Evolutionary conservation across 2,888 invertebrate genomes (phyloP), one percentile per base, ranked within the genome.

Genomic region (Bugula neritina): DNA sequence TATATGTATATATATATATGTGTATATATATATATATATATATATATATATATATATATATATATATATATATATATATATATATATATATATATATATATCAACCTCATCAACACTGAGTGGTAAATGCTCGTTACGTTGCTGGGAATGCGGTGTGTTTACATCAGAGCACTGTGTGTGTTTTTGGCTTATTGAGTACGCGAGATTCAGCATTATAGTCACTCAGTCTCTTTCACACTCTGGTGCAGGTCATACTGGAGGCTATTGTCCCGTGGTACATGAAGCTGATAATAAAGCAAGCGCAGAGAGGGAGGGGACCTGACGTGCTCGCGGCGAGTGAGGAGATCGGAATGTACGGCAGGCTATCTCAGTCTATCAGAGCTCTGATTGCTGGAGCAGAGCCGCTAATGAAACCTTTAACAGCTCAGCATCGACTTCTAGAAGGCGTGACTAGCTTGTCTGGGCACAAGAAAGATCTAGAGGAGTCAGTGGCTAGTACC

Each of bases 381-480:
- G 97, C 98, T 0, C 88, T 99, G 74, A 92, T 99, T 27, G 94
- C 94, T 81, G 96, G 97, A 84, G 94, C 95, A 79, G 99, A 99
- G 85, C 92, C 94, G 34, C 86, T 99, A 55, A 93, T 96, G 10
- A 95, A 97, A 94, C 94, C 87, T 70, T 72, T 54, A 31, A 35
- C 69, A 34, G 21, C 70, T 5, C 58, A 58, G 58, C 70, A 70
- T 29, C 35, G 70, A 2, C 17, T 23, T 3, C 31, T 70, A 25
- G 70, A 70, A 29, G 70, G 35, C 3, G 70, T 54, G 10, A 70
- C 52, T 13, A 70, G 70, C 25, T 17, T 54, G 5, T 43, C 52
- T 35, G 70, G 52, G 17, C 70, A 70, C 29, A 54, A 54, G 29
- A 70, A 70, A 31, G 70, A 70, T 25, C 13, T 43, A 5, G 70